Base-by-base conservation (phyloP, 2,888 invertebrate genomes). In the Eupithecia vulgata region DNA sequence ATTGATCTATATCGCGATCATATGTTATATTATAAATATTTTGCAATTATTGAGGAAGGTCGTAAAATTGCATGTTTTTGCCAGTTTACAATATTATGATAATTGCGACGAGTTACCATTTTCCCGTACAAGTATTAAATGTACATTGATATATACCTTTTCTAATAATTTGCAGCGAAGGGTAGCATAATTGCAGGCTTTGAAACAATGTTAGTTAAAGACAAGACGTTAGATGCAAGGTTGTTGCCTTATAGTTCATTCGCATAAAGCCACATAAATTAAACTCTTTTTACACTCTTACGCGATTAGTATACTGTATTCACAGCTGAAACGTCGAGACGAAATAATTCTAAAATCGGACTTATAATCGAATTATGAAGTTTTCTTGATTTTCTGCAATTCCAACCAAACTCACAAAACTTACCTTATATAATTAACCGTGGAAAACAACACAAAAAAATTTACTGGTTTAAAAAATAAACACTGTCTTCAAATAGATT, bases 1-100 rank as follows among this genome's bases (percentile, higher is more conserved):
- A n/a, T 25, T 57, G 52, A 4, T 52, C 4, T 5, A 25, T 57
- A 57, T 57, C 21, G 25, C 5, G 25, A 25, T 57, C 5, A 57
- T 21, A 52, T 25, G 12, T n/a, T n/a, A 8, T 52, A 52, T 25
- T 21, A 5, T 25, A n/a, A n/a, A n/a, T n/a, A n/a, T 57, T 13
- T 21, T 25, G 25, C 25, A 13, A 57, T 57, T 57, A 57, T 57
- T 57, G 57, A 57, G 57, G 57, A 57, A 57, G 52, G 52, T 52
- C 52, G 52, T 52, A 52, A 52, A 52, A 21, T 52, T 52, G 52
- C 52, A 21, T 52, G 52, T 21, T 52, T 52, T 52, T 52, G 21
- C 21, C 10, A 21, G 52, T 52, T 12, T 1, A 52, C 5, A 52
- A 12, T 21, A 10, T 52, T 52, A 21, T 21, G 52, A 21, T 52